phyloP scores from a whole-genome alignment of 2,113 vertebrate species.

The Baryphthengus martii region DNA sequence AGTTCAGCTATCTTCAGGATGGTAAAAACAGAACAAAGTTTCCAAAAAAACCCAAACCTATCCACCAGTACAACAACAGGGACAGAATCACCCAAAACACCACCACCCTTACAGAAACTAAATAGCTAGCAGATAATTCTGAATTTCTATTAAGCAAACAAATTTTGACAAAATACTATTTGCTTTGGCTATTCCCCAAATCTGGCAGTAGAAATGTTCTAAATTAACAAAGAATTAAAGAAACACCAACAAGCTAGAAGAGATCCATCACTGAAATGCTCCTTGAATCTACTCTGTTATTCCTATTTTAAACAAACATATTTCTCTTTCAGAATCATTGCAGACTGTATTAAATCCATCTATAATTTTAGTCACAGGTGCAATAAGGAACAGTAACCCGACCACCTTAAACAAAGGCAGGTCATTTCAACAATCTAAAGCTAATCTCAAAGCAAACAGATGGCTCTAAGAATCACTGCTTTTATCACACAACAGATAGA shows the following conservation, averaged over 20 bases:
- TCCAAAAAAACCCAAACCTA: not conserved
- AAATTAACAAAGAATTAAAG: not conserved
- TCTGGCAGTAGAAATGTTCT: not conserved
- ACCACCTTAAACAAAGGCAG: not conserved
- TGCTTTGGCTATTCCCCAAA: not conserved
- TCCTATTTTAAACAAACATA: not conserved
- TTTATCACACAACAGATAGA: conserved; percentile 20
- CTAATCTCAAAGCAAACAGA: conserved; percentile 3
- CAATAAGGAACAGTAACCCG: not conserved
- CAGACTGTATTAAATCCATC: not conserved
- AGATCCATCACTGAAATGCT: not conserved
- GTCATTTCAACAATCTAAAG: not conserved
- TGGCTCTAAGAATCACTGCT: not conserved
- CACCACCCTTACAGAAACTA: not conserved
- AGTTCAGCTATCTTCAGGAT: not conserved
- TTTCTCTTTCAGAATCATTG: not conserved
- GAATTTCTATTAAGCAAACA: not conserved
- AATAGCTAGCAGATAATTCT: not conserved
- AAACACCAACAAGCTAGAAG: not conserved
- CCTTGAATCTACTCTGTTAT: not conserved
- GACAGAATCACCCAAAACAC: not conserved
- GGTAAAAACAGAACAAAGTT: not conserved
- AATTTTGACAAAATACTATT: not conserved
- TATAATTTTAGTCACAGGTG: not conserved
- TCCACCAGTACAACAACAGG: not conserved